phyloP scores from a whole-genome alignment of 2,113 vertebrate genomes.

The Picathartes gymnocephalus region DNA sequence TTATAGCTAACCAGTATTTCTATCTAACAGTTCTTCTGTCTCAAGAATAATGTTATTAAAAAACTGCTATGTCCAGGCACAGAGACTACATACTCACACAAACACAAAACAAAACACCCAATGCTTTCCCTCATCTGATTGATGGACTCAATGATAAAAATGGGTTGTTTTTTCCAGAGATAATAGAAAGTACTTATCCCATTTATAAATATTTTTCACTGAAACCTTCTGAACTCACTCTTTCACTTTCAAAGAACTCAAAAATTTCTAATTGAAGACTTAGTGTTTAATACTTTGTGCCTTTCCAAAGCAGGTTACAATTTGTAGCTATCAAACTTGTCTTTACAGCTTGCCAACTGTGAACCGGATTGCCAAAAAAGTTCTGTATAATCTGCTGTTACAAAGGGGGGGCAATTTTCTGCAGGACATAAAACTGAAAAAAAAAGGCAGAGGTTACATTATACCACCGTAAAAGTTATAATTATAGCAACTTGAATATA shows the following conservation, averaged over 20 bases:
- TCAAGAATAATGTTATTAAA: neutral
- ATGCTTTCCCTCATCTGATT: neutral
- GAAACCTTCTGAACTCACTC: neutral
- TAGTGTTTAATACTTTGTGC: neutral
- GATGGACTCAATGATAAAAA: neutral
- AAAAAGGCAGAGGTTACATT: neutral
- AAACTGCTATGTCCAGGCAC: neutral
- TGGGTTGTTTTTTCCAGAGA: neutral
- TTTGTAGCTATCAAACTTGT: neutral
- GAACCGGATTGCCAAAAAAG: neutral
- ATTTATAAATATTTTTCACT: neutral
- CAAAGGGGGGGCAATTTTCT: fast-evolving
- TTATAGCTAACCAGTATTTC: neutral
- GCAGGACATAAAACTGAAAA: neutral
- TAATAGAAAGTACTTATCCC: neutral
- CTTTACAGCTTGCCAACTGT: neutral
- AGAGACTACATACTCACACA: neutral
- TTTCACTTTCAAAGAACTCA: neutral
- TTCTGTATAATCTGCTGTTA: neutral
- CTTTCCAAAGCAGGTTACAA: neutral
- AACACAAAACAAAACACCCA: neutral
- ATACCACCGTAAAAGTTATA: neutral
- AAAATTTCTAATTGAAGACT: neutral
- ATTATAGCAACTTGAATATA: neutral
- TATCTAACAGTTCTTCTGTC: neutral